phyloP scores from a whole-genome alignment of 1,140 invertebrate genomes.

The Drosophila rufa region DNA sequence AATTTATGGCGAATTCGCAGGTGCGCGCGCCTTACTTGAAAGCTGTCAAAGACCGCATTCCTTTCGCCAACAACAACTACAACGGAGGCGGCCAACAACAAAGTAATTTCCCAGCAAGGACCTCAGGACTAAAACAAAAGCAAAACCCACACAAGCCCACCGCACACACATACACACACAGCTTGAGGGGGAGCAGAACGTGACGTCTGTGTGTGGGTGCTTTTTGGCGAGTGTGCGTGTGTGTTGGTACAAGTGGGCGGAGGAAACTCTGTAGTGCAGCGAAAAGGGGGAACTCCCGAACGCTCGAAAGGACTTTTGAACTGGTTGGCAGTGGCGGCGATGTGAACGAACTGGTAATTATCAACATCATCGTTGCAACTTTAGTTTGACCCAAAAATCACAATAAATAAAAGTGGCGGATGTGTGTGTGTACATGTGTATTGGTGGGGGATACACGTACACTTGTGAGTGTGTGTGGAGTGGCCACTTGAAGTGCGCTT shows the following conservation, averaged over 20 bases:
- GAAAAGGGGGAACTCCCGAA: conserved; percentile 29
- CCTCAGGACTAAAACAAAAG: conserved; percentile 69
- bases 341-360: conserved; percentile 56
- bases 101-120: conserved; percentile 65
- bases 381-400: conserved; percentile 52
- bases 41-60: conserved; percentile 75
- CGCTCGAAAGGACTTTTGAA: conserved; percentile 45
- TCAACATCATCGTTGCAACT: conserved; percentile 49
- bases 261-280: conserved; percentile 21
- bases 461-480: conserved; percentile 10
- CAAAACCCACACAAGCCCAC: conserved; percentile 32
- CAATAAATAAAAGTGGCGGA: conserved; percentile 30
- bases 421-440: conserved; percentile 15
- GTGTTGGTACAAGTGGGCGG: conserved; percentile 9
- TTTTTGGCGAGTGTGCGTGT: conserved; percentile 10
- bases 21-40: conserved; percentile 76
- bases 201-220: conserved; percentile 47
- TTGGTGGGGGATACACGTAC: neutral
- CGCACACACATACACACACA: conserved; percentile 17
- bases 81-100: conserved; percentile 31
- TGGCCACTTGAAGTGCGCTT: conserved; percentile 52
- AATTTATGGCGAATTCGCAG: conserved; percentile 80
- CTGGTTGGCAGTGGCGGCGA: conserved; percentile 22
- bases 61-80: conserved; percentile 30
- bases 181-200: conserved; percentile 39